Evolutionary conservation across 2,113 vertebrate genomes (phyloP), one percentile per base, ranked within the genome.

Genomic region (Gavia stellata): DNA sequence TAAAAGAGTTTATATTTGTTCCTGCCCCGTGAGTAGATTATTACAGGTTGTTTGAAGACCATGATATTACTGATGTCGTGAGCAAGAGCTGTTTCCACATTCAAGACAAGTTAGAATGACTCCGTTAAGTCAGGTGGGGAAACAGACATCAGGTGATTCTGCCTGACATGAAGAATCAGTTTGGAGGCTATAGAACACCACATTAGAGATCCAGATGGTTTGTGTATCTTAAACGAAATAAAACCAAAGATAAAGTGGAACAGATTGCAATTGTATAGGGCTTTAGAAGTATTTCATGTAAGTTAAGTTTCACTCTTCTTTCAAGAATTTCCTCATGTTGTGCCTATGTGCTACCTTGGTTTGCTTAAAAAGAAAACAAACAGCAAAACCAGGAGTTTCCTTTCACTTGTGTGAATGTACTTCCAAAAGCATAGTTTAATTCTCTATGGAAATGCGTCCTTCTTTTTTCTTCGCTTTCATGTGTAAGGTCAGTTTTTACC

Each of bases 111-210:
- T 49, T 88, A 20, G 8, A 88, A 86, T 66, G 45, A 73, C 53
- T 78, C 16, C 0, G 8, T 78, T 88, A 81, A 80, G 59, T 59
- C 44, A 66, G 38, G 18, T 77, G 72, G n/a, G 36, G 36, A 71
- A 85, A 66, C 33, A 82, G 49, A 59, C 28, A 55, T 73, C 17
- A 62, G 42, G 71, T 31, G 15, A 50, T 81, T 83, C 77, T 94
- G 18, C 71, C 45, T 81, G 28, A 58, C 45, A 34, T 45, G 47
- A 63, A 59, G 31, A 86, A 89, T 84, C n/a, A 34, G 26, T 66
- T 71, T 93, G 62, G 47, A 96, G 31, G 66, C 58, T 97, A 80
- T 96, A 97, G 93, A 97, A 93, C 31, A 63, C 26, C 55, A 44
- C 34, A 59, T 40, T 78, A 94, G 81, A 96, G 70, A 82, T 91